These are phyloP conservation scores for Trochalopteron elliotii DNA, from an alignment of 2,113 vertebrate species.

Conservation along the genomic window DNA sequence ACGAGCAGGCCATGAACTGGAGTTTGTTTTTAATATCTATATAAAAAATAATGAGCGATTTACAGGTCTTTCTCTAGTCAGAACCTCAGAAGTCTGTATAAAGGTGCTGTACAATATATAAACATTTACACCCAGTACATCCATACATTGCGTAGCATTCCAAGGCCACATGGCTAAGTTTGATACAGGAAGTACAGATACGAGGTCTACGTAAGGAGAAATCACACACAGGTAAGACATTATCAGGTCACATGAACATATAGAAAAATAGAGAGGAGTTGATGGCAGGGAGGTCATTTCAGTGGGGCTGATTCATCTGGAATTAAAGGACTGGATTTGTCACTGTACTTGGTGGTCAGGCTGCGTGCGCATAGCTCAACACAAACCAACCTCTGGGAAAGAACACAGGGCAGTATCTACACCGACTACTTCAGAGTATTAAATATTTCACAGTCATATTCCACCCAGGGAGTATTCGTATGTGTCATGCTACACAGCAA, in stretches of 20 bases:
- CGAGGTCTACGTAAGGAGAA: slow-evolving; percentile 38
- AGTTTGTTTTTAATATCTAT: slow-evolving; percentile 85
- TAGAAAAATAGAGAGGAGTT: not conserved
- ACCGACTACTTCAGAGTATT: not conserved
- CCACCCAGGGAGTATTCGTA: not conserved
- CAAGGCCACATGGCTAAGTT: slow-evolving; percentile 87
- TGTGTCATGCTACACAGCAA: slow-evolving; percentile 1
- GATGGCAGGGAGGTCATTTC: slow-evolving; percentile 9
- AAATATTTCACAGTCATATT: slow-evolving; percentile 40
- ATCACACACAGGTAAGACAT: slow-evolving; percentile 60
- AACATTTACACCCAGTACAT: slow-evolving; percentile 97
- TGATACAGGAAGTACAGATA: slow-evolving; percentile 50
- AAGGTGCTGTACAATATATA: slow-evolving; percentile 99
- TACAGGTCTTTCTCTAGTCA: slow-evolving; percentile 91
- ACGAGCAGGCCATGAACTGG: slow-evolving; percentile 76
- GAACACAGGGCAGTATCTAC: slow-evolving; percentile 20
- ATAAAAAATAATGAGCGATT: slow-evolving; percentile 99
- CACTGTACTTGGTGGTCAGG: not conserved
- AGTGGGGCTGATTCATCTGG: slow-evolving; percentile 29
- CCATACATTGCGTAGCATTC: slow-evolving; percentile 80
- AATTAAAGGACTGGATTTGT: not conserved
- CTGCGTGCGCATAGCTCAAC: not conserved
- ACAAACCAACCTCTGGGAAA: not conserved
- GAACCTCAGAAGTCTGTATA: slow-evolving; percentile 89
- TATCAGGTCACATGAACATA: slow-evolving; percentile 56